Evolutionary conservation across 1,140 invertebrate genomes (phyloP).

Genomic region (Brachionus paranguensis): DNA sequence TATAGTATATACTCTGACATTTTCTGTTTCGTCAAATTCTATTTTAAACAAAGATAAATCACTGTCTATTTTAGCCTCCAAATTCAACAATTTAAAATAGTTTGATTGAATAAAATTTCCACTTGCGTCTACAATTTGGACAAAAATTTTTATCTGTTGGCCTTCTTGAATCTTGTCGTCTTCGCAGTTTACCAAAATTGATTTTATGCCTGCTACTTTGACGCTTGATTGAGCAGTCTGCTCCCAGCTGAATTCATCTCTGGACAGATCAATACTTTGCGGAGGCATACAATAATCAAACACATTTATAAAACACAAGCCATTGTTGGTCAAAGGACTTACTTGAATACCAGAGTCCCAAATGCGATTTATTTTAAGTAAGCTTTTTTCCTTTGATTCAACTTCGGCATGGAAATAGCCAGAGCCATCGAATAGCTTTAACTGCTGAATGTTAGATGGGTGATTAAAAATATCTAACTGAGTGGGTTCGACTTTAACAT

Average conservation of each 20-base stretch:
- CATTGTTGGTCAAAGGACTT: background rate
- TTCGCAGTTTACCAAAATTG: slow-evolving; percentile 10
- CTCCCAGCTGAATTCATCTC: background rate
- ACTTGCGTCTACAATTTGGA: background rate
- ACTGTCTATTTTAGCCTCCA: background rate
- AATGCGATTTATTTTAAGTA: background rate
- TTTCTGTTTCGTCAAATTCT: background rate
- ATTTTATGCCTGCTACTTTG: background rate
- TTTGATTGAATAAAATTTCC: slow-evolving; percentile 18
- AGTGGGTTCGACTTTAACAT: background rate
- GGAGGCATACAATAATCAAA: slow-evolving; percentile 19
- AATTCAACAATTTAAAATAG: slow-evolving; percentile 26
- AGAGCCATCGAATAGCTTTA: background rate
- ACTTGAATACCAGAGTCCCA: background rate
- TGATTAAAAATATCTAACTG: background rate
- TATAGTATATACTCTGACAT: background rate
- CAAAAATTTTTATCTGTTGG: background rate
- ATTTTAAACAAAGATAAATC: background rate
- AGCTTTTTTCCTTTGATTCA: background rate
- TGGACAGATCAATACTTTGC: background rate
- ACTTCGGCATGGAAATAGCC: background rate
- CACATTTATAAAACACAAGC: background rate
- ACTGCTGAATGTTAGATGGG: background rate
- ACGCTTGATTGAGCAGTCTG: background rate
- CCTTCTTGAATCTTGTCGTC: background rate